phyloP scores from a whole-genome alignment of 2,113 vertebrate genomes.

The Murina feae region DNA sequence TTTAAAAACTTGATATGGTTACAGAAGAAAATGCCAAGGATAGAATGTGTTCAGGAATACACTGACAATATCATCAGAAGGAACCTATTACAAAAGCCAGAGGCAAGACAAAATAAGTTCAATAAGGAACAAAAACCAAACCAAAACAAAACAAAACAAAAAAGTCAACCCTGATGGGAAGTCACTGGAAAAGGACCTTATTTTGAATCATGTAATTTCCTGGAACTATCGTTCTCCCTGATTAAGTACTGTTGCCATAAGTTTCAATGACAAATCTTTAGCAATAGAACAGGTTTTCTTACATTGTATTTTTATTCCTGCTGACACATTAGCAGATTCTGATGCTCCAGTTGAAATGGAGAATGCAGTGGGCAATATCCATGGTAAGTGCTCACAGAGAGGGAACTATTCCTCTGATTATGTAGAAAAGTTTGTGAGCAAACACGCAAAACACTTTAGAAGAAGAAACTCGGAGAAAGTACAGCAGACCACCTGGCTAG shows the following conservation, averaged over 20 bases:
- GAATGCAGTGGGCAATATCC: neutral
- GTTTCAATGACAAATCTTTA: neutral
- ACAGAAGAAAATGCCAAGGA: neutral
- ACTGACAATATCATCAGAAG: neutral
- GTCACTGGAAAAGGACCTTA: constrained; percentile 23
- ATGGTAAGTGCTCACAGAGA: neutral
- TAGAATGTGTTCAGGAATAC: neutral
- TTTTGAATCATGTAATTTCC: constrained; percentile 35
- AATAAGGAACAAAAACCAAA: neutral
- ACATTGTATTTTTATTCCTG: neutral
- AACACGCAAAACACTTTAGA: neutral
- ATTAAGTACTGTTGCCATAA: neutral
- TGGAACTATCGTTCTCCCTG: neutral
- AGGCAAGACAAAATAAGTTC: neutral
- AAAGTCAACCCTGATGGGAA: neutral
- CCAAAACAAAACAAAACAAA: neutral
- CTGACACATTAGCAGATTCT: neutral
- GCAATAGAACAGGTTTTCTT: neutral
- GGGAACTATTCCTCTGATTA: neutral
- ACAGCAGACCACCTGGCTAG: neutral
- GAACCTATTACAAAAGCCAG: neutral
- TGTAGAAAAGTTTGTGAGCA: neutral
- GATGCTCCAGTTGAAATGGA: neutral
- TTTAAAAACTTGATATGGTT: neutral
- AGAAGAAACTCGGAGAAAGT: neutral